Percentiles rank a stretch among this genome's conserved stretches.
Conservation (phyloP, 1,140 invertebrate genomes). For the Lithobius niger region DNA sequence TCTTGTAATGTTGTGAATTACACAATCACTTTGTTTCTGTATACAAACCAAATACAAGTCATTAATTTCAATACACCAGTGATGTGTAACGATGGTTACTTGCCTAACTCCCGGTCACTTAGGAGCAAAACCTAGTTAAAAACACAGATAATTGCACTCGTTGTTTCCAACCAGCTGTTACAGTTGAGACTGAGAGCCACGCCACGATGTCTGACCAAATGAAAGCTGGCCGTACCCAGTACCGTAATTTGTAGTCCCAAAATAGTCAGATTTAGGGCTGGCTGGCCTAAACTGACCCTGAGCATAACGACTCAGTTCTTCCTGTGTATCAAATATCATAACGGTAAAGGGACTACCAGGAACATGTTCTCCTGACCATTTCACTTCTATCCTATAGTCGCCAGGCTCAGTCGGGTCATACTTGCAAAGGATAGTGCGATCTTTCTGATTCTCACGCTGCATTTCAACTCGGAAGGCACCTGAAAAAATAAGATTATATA, state of each 20-base stretch:
- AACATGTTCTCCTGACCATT: conserved; percentile 95
- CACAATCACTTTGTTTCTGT: no score
- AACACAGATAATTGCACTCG: no score
- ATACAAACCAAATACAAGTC: no score
- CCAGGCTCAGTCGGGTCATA: conserved; percentile 94
- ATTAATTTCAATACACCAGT: no score
- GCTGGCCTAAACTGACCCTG: conserved; percentile 32
- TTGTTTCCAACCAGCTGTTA: not conserved
- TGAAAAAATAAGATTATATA: conserved; percentile 23
- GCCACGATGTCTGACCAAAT: conserved; percentile 32
- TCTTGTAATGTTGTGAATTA: no score
- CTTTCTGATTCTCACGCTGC: conserved; percentile 97
- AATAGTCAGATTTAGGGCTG: conserved; percentile 33
- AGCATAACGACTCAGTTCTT: conserved; percentile 58
- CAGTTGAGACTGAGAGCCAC: conserved; percentile 26
- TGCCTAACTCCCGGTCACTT: no score
- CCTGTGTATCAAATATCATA: conserved; percentile 97
- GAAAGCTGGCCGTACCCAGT: conserved; percentile 33
- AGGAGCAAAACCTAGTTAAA: no score
- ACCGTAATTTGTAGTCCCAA: conserved; percentile 39
- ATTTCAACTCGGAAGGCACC: conserved; percentile 97
- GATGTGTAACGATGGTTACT: no score
- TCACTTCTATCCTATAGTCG: conserved; percentile 93
- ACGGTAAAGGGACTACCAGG: conserved; percentile 96
- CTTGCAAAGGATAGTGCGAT: conserved; percentile 93